These are phyloP conservation scores for Bombus vancouverensis DNA, from an alignment of 1,140 invertebrate genomes.

Conservation along the genomic window DNA sequence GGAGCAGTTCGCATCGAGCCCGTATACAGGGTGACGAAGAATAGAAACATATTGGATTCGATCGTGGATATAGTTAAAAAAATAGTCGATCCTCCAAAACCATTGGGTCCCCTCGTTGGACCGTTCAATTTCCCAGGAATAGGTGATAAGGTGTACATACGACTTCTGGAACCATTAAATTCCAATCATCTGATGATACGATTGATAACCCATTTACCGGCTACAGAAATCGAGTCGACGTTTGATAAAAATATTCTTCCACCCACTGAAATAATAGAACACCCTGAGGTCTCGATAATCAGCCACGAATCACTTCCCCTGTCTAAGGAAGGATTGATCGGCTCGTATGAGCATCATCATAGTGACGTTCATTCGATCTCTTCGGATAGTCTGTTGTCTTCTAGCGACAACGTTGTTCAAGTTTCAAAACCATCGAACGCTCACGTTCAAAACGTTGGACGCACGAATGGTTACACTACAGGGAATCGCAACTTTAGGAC, in stretches of 20 bases:
- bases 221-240: conserved; percentile 10
- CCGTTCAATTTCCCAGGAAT: conserved; percentile 64
- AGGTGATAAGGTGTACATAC: conserved; percentile 56
- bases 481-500: neutral
- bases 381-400: neutral
- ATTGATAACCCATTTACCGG: conserved; percentile 40
- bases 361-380: neutral
- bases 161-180: conserved; percentile 54
- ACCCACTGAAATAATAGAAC: neutral
- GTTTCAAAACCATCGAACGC: neutral
- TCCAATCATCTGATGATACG: conserved; percentile 59
- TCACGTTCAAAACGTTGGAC: neutral
- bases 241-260: neutral
- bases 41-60: conserved; percentile 44
- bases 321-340: neutral
- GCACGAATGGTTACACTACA: neutral
- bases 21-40: conserved; percentile 37
- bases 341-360: neutral
- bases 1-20: conserved; percentile 53
- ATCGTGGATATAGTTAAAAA: conserved; percentile 44
- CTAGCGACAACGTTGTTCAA: neutral
- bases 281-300: neutral
- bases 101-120: conserved; percentile 58
- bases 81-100: conserved; percentile 22
- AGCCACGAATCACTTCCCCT: neutral